phyloP scores from a whole-genome alignment of 2,797 vertebrate genomes.

The Glyptemys insculpta region DNA sequence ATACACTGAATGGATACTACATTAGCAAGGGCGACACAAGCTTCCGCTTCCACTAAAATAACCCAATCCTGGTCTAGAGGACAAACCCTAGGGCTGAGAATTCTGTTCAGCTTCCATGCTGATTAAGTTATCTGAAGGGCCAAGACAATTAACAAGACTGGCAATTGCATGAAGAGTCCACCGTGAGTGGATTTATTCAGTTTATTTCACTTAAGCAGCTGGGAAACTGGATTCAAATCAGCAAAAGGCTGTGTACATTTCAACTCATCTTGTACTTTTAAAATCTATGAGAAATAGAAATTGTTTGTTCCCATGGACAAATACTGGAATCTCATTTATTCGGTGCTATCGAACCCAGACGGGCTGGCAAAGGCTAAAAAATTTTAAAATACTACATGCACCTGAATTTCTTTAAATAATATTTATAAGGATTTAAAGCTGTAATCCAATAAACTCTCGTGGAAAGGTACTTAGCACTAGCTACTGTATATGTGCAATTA shows the following conservation, averaged over 20 bases:
- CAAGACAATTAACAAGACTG: not conserved
- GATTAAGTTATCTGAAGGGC: not conserved
- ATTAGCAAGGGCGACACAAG: not conserved
- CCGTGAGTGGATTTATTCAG: not conserved
- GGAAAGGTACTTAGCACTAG: not conserved
- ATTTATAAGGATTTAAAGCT: not conserved
- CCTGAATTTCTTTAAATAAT: not conserved
- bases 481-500: not conserved
- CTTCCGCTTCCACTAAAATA: not conserved
- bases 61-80: not conserved
- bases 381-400: not conserved
- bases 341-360: not conserved
- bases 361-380: not conserved
- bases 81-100: not conserved
- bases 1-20: not conserved
- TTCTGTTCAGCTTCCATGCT: not conserved
- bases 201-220: not conserved
- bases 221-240: not conserved
- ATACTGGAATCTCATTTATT: not conserved
- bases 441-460: not conserved
- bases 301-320: not conserved
- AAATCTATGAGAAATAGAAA: not conserved
- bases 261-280: not conserved
- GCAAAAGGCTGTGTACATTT: not conserved
- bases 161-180: not conserved